Evolutionary conservation across 2,888 invertebrate genomes (phyloP).

Genomic region (Psylliodes chrysocephalus): DNA sequence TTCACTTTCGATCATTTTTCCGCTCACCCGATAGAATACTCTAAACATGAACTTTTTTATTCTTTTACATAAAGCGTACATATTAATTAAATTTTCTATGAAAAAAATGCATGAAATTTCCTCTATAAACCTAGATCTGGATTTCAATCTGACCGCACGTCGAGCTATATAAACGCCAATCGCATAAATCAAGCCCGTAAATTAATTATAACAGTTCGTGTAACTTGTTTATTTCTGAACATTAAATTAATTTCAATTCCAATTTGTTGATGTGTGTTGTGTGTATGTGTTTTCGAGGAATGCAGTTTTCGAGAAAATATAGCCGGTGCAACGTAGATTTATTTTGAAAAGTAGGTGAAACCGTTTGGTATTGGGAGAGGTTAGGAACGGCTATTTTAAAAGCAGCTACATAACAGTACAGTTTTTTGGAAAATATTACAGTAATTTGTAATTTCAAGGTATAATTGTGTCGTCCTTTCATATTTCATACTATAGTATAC

Average conservation of each 20-base stretch:
- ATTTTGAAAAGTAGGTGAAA: conserved; percentile 32
- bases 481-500: too few species aligned
- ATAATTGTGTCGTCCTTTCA: too few species aligned
- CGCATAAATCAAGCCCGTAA: neutral
- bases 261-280: conserved; percentile 35
- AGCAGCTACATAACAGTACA: too few species aligned
- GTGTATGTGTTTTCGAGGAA: conserved; percentile 26
- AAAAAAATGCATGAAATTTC: too few species aligned
- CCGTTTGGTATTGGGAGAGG: conserved; percentile 21
- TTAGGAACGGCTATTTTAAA: conserved; percentile 4
- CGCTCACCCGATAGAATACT: too few species aligned
- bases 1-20: too few species aligned
- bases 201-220: conserved; percentile 39
- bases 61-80: too few species aligned
- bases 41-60: too few species aligned
- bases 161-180: neutral
- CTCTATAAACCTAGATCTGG: too few species aligned
- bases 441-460: too few species aligned
- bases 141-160: neutral
- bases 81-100: too few species aligned
- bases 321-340: conserved; percentile 22
- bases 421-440: too few species aligned
- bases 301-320: conserved; percentile 24
- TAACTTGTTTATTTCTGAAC: conserved; percentile 37
- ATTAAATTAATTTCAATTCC: conserved; percentile 34